phyloP scores from a whole-genome alignment of 2,113 vertebrate species.

The Andinoacara biseriatus region DNA sequence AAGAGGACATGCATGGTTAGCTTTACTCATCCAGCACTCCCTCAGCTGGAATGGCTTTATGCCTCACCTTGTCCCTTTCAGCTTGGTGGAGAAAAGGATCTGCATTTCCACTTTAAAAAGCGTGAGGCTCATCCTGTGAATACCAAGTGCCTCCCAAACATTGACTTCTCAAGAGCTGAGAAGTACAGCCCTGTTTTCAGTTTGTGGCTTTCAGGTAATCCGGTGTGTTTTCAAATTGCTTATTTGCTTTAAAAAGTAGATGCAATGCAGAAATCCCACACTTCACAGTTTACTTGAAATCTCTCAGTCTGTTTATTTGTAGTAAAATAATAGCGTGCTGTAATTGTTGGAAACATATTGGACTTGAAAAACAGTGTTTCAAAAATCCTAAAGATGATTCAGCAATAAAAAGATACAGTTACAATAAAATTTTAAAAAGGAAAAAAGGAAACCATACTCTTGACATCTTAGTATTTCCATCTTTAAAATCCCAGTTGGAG shows the following conservation, averaged over 20 bases:
- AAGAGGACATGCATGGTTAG: constrained; percentile 47
- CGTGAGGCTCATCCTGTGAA: background rate
- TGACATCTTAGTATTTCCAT: background rate
- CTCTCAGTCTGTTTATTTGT: background rate
- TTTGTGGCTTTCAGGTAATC: background rate
- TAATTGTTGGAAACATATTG: background rate
- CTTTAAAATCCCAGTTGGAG: constrained; percentile 21
- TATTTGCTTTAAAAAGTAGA: background rate
- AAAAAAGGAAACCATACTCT: background rate
- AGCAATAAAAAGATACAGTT: background rate
- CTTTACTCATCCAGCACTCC: constrained; percentile 25
- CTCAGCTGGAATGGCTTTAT: constrained; percentile 21
- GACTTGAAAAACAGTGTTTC: background rate
- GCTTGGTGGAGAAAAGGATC: background rate
- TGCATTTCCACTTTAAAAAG: background rate
- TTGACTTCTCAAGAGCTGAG: background rate
- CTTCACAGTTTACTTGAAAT: background rate
- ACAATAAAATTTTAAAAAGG: background rate
- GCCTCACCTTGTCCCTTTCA: constrained; percentile 6
- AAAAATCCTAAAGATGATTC: background rate
- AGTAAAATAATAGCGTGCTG: background rate
- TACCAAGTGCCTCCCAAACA: background rate
- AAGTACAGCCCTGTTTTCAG: background rate
- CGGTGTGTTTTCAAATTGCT: background rate
- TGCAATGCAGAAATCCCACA: too few relatives aligned